Evolutionary conservation across 2,113 vertebrate species (phyloP).

Genomic region (Bos taurus): ARS-UCD2.0 NC_037347.1:68480501-68481000

Average conservation of each 20-base stretch:
- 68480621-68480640: not conserved
- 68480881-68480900: not conserved
- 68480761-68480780: not conserved
- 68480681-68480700: not conserved
- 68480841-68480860: not conserved
- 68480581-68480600: not conserved
- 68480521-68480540: not conserved
- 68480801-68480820: not conserved
- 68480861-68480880: not conserved
- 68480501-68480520: not conserved
- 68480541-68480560: not conserved
- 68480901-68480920: not conserved
- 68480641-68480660: not conserved
- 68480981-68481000: not conserved
- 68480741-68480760: not conserved
- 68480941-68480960: not conserved
- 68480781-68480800: not conserved
- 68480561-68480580: not conserved
- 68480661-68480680: not conserved
- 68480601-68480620: not conserved
- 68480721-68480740: not conserved
- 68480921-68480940: not conserved
- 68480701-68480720: not conserved
- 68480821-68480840: not conserved
- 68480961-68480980: not conserved